A percentile compares a stretch with the other conserved stretches of the same genome.
Conservation (phyloP, 2,797 vertebrate genomes). For the Chaetophractus vellerosus region DNA sequence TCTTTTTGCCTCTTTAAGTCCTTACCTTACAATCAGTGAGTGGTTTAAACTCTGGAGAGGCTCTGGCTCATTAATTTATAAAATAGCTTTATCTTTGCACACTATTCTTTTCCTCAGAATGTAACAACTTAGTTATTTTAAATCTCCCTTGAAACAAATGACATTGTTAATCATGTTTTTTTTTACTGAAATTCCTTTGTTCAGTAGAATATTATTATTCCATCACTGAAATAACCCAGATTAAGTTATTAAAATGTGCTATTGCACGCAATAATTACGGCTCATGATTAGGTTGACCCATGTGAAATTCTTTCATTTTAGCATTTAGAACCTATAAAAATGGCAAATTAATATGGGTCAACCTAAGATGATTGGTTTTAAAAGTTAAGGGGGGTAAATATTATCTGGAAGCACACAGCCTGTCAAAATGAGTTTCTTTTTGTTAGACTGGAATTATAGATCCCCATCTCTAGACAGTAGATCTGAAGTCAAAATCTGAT, state of each 20-base stretch:
- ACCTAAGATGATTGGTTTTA: constrained; percentile 32
- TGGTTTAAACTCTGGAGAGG: neutral
- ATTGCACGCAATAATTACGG: neutral
- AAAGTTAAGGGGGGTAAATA: neutral
- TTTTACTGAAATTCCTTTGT: constrained; percentile 47
- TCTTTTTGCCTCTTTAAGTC: neutral
- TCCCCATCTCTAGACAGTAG: neutral
- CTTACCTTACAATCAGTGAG: neutral
- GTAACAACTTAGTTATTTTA: constrained; percentile 44
- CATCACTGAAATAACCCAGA: neutral
- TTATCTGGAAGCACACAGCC: neutral
- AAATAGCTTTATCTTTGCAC: constrained; percentile 37
- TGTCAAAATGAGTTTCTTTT: neutral
- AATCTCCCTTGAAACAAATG: constrained; percentile 48
- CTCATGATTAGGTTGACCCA: neutral
- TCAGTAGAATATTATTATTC: neutral
- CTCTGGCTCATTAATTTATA: constrained; percentile 5
- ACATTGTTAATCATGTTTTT: neutral
- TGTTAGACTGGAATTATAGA: neutral
- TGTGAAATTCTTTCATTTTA: constrained; percentile 19
- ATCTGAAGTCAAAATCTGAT: neutral
- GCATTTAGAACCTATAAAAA: constrained; percentile 58
- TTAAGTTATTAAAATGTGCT: constrained; percentile 31
- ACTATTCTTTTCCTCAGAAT: constrained; percentile 33
- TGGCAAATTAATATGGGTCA: neutral